Evolutionary conservation across 2,113 vertebrate genomes (phyloP).

Genomic region (Amia ocellicauda): DNA sequence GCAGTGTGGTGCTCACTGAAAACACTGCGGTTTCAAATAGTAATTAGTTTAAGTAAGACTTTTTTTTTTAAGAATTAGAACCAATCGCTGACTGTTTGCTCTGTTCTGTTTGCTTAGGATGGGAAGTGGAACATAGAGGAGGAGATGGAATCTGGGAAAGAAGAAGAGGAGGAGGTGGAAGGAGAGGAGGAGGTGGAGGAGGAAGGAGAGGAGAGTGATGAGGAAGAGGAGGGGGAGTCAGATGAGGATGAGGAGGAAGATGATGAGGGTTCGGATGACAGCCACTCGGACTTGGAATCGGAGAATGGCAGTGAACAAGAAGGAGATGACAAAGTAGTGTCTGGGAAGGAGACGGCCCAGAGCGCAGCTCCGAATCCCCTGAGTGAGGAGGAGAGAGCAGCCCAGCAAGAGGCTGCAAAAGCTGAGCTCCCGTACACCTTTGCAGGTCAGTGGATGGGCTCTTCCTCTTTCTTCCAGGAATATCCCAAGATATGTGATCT

Average conservation of each 20-base stretch:
- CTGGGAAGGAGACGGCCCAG: background rate
- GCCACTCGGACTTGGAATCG: constrained; percentile 76
- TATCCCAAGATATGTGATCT: background rate
- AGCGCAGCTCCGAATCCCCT: background rate
- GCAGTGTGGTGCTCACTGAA: background rate
- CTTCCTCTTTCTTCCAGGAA: background rate
- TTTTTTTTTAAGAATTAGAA: too few relatives aligned
- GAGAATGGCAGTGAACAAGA: constrained; percentile 57
- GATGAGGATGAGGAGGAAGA: constrained; percentile 31
- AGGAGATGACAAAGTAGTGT: constrained; percentile 21
- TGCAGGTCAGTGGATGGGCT: constrained; percentile 60
- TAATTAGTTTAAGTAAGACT: too few relatives aligned
- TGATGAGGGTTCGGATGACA: constrained; percentile 39
- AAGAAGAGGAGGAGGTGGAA: constrained; percentile 30
- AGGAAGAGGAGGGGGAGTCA: background rate
- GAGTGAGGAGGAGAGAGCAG: constrained; percentile 42
- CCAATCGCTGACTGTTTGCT: background rate
- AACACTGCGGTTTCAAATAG: too few relatives aligned
- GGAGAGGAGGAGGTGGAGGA: constrained; percentile 35
- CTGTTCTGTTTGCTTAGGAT: constrained; percentile 57
- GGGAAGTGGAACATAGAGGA: constrained; percentile 67
- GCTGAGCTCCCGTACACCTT: constrained; percentile 85
- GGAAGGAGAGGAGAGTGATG: constrained; percentile 16
- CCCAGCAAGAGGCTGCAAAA: constrained; percentile 53
- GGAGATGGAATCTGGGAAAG: constrained; percentile 21